These are phyloP conservation scores for Azorinus chamasolen DNA, from an alignment of 2,888 invertebrate genomes.

Conservation along the genomic window DNA sequence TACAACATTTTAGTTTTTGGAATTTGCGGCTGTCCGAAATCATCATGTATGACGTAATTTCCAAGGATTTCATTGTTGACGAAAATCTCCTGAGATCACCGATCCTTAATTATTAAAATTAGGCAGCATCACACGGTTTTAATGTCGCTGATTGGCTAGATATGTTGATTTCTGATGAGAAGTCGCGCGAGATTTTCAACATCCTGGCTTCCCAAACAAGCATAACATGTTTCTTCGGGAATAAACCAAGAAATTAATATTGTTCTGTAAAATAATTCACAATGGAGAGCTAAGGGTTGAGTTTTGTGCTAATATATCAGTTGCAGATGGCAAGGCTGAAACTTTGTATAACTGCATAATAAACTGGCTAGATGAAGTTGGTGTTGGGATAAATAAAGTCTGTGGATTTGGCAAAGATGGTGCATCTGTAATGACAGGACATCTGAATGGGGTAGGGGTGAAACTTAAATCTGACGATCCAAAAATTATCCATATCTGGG, in stretches of 20 bases:
- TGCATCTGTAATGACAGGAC: constrained; percentile 35
- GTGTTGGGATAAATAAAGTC: constrained; percentile 18
- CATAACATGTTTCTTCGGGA: no score
- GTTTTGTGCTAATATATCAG: constrained; percentile 18
- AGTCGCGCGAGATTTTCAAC: no score
- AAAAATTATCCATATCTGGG: constrained; percentile 38
- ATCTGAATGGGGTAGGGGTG: constrained; percentile 14
- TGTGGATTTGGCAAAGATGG: constrained; percentile 35
- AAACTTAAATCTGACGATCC: constrained; percentile 20
- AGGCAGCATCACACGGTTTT: no score
- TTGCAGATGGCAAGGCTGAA: constrained; percentile 42
- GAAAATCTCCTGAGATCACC: no score
- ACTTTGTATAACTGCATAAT: constrained; percentile 31
- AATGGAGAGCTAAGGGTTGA: constrained; percentile 10
- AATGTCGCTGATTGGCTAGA: no score
- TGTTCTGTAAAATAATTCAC: constrained; percentile 15
- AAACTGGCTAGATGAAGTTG: constrained; percentile 17
- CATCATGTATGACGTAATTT: no score
- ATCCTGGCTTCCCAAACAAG: no score
- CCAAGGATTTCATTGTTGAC: no score
- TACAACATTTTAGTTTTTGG: no score
- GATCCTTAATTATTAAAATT: no score
- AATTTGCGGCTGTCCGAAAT: no score
- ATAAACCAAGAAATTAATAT: constrained; percentile 3
- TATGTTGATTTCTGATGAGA: no score